Conservation (phyloP, 2,888 invertebrate species). For the Latheticus oryzae region DNA sequence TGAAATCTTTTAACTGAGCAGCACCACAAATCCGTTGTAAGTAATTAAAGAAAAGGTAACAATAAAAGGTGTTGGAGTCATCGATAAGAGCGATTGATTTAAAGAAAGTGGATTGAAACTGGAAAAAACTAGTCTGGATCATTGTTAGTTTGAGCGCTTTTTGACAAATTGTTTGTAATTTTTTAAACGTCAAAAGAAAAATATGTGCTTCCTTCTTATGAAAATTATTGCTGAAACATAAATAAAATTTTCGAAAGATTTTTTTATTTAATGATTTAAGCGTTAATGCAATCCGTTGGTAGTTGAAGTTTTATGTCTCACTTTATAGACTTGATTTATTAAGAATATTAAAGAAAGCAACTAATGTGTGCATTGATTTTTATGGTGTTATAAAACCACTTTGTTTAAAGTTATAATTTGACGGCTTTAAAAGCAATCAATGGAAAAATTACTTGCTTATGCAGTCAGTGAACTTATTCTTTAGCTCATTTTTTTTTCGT, state of each 20-base stretch:
- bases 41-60: slow-evolving; percentile 64
- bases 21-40: slow-evolving; percentile 56
- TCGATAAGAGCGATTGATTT: slow-evolving; percentile 62
- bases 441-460: too few species aligned
- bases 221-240: slow-evolving; percentile 21
- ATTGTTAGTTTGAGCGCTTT: slow-evolving; percentile 18
- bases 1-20: slow-evolving; percentile 40
- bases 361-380: slow-evolving; percentile 46
- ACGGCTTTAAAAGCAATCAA: slow-evolving; percentile 20
- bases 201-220: slow-evolving; percentile 21
- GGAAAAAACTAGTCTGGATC: slow-evolving; percentile 14
- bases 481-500: slow-evolving; percentile 2
- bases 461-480: slow-evolving; percentile 9
- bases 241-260: slow-evolving; percentile 32
- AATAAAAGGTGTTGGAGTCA: slow-evolving; percentile 61
- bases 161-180: slow-evolving; percentile 25
- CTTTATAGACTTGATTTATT: slow-evolving; percentile 43
- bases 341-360: slow-evolving; percentile 42
- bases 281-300: slow-evolving; percentile 34
- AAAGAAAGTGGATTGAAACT: slow-evolving; percentile 44
- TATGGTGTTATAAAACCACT: slow-evolving; percentile 45
- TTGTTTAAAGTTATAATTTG: slow-evolving; percentile 42
- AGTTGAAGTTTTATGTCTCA: slow-evolving; percentile 42
- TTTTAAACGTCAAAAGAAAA: slow-evolving; percentile 31
- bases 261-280: slow-evolving; percentile 29